phyloP scores from a whole-genome alignment of 2,113 vertebrate species.

The Menura novaehollandiae region DNA sequence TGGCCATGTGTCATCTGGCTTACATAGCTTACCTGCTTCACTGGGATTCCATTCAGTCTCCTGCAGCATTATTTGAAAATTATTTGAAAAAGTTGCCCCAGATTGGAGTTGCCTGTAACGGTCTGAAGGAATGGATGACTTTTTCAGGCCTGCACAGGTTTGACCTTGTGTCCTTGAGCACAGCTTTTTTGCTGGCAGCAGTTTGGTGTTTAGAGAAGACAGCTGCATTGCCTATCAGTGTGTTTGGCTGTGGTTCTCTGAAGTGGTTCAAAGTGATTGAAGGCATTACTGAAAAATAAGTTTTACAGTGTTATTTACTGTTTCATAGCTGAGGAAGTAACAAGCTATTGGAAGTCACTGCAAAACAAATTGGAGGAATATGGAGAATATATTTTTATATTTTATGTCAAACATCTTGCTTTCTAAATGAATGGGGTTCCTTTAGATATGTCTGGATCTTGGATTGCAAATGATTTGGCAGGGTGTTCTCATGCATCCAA shows the following conservation, averaged over 20 bases:
- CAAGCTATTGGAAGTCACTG: background rate
- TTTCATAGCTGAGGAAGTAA: background rate
- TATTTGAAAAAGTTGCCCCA: background rate
- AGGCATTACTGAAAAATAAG: background rate
- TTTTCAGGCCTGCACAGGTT: background rate
- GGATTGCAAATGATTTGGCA: background rate
- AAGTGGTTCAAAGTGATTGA: background rate
- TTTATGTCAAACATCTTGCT: accelerated
- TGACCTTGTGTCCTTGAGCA: slow-evolving; percentile 38
- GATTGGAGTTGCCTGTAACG: background rate
- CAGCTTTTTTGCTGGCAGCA: background rate
- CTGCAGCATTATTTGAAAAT: background rate
- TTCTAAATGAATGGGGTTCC: accelerated
- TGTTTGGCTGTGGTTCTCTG: background rate
- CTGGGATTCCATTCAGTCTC: background rate
- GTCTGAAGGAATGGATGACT: background rate
- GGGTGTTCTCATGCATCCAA: background rate
- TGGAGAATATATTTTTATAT: background rate
- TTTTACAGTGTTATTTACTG: background rate
- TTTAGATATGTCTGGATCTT: background rate
- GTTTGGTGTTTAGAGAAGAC: background rate
- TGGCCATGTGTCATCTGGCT: accelerated
- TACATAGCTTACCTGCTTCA: background rate
- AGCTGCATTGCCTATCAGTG: accelerated
- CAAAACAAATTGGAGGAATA: background rate